Base-by-base conservation (phyloP, 2,888 invertebrate genomes). In the Drosophila acutilabella region DNA sequence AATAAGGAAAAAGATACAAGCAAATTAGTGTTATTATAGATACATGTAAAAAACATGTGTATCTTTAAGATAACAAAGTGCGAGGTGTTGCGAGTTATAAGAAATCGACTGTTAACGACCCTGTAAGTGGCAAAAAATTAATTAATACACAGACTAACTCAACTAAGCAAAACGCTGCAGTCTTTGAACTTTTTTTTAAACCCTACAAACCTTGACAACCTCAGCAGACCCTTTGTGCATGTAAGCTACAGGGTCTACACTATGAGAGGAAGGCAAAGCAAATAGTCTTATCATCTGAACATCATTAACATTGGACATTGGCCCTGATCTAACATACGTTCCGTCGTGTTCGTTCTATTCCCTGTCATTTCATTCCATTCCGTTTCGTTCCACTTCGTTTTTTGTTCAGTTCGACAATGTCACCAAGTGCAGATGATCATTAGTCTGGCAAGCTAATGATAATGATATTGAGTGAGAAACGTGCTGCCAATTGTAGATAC, bases 291-390 rank as follows among this genome's bases (percentile, higher is more conserved):
- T 87, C 88, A 78, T 62, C 51, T 38, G 52, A 68, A 54, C 70
- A 78, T 78, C 76, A 68, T 81, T 74, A 65, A 64, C 80, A 75
- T 71, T 83, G 67, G 57, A 44, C 74, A 74, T 74, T 80, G 78
- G 68, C 74, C 69, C 58, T 70, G 73, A 68, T 74, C 44, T 61
- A 48, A 30, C 16, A 51, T 53, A 62, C 66, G 69, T 59, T 61
- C 23, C 42, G 30, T 42, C 30, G 26, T 26, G 26, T 10, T 5
- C 36, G 13, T 36, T 36, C 13, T 13, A 13, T 36, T 36, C 13
- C 5, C 13, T 4, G 18, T 42, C 13, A 26, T 26, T 38, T 1
- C 10, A 26, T 36, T 36, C 5, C 13, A 13, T 36, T 11, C 36
- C 36, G 13, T 36, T 36, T 36, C 13, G 36, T 36, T 11, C 4